Evolutionary conservation across 2,113 vertebrate genomes (phyloP).

Genomic region (Podiceps cristatus): DNA sequence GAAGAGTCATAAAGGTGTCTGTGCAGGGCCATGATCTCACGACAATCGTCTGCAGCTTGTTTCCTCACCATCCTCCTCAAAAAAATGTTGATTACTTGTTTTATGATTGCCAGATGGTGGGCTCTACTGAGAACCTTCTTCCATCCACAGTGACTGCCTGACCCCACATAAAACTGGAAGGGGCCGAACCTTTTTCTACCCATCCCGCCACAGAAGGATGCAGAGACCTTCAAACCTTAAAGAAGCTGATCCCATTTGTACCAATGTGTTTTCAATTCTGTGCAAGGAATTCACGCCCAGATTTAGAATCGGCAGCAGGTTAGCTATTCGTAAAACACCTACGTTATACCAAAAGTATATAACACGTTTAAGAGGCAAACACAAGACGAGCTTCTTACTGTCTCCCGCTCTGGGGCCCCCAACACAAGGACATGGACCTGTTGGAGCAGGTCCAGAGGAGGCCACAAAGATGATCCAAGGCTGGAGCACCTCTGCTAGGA

Average conservation of each 20-base stretch:
- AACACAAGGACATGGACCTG: too few relatives aligned
- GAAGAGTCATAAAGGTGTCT: constrained; percentile 71
- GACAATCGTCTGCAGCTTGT: constrained; percentile 69
- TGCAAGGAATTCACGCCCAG: not conserved
- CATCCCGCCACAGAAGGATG: not conserved
- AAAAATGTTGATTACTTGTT: constrained; percentile 82
- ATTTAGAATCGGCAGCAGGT: not conserved
- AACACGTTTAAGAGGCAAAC: not conserved
- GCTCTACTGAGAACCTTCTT: constrained; percentile 54
- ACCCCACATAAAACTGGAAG: constrained; percentile 74
- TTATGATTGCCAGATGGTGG: constrained; percentile 93
- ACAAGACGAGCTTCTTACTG: not conserved
- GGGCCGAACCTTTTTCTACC: constrained; percentile 30
- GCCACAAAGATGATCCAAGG: too few relatives aligned
- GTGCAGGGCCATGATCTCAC: constrained; percentile 36
- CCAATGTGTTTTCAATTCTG: not conserved
- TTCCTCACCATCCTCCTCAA: constrained; percentile 64
- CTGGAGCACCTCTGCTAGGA: too few relatives aligned
- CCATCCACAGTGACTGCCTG: constrained; percentile 73
- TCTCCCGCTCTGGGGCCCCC: too few relatives aligned
- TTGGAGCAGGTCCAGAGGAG: too few relatives aligned
- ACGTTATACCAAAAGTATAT: not conserved
- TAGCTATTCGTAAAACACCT: not conserved
- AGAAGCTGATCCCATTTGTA: not conserved
- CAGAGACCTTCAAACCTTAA: not conserved